These are phyloP conservation scores for Eremobia ochroleuca DNA, from an alignment of 2,888 invertebrate species.

Conservation along the genomic window DNA sequence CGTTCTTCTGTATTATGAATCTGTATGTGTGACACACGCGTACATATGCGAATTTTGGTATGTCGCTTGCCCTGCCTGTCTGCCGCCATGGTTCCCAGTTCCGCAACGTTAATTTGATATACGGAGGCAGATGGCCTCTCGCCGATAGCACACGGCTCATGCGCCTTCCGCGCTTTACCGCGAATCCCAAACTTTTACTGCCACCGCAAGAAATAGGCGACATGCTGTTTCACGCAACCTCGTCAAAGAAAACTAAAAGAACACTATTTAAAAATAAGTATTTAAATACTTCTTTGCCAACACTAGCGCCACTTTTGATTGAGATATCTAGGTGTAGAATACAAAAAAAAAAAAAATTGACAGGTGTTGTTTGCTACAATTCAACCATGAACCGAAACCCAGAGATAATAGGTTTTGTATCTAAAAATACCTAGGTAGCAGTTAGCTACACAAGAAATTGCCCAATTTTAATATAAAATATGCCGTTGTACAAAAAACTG, in stretches of 20 bases:
- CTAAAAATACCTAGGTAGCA: slow-evolving; percentile 28
- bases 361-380: slow-evolving; percentile 28
- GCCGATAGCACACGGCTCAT: slow-evolving; percentile 74
- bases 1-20: slow-evolving; percentile 34
- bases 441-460: slow-evolving; percentile 35
- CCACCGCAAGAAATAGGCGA: slow-evolving; percentile 52
- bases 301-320: slow-evolving; percentile 38
- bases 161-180: slow-evolving; percentile 70
- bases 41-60: slow-evolving; percentile 81
- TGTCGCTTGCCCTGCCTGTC: slow-evolving; percentile 63
- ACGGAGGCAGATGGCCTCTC: slow-evolving; percentile 82
- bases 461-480: slow-evolving; percentile 40
- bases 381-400: slow-evolving; percentile 36
- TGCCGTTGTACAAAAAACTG: slow-evolving; percentile 32
- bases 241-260: slow-evolving; percentile 8
- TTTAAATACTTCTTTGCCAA: background rate
- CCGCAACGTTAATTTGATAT: slow-evolving; percentile 85
- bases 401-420: slow-evolving; percentile 49
- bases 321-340: slow-evolving; percentile 26
- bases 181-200: slow-evolving; percentile 63
- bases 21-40: slow-evolving; percentile 61
- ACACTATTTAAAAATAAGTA: background rate
- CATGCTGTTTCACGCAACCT: slow-evolving; percentile 23
- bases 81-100: slow-evolving; percentile 74
- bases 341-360: slow-evolving; percentile 48